Evolutionary conservation across 2,888 invertebrate genomes (phyloP).

Genomic region (Stomorhina lunata): DNA sequence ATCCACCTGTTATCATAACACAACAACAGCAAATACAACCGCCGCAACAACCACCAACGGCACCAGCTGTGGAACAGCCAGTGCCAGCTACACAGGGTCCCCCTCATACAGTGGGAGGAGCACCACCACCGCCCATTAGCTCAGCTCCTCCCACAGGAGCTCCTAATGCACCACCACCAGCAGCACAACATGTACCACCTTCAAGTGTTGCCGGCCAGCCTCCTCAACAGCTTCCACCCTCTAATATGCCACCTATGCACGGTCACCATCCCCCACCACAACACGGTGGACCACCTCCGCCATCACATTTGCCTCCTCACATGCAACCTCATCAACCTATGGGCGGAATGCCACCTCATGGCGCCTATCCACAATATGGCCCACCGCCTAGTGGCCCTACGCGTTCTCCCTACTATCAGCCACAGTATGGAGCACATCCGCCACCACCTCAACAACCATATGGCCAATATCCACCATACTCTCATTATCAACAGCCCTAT

Average conservation of each 20-base stretch:
- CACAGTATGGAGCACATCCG: slow-evolving; percentile 79
- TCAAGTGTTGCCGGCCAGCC: slow-evolving; percentile 49
- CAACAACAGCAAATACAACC: slow-evolving; percentile 53
- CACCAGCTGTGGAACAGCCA: slow-evolving; percentile 52
- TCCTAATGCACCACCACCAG: slow-evolving; percentile 54
- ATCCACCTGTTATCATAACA: slow-evolving; percentile 65
- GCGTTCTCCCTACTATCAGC: slow-evolving; percentile 79
- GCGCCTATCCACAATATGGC: slow-evolving; percentile 78
- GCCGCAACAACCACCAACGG: slow-evolving; percentile 21
- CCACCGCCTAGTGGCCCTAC: slow-evolving; percentile 77
- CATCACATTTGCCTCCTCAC: slow-evolving; percentile 78
- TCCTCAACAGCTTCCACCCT: slow-evolving; percentile 61
- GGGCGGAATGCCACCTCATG: slow-evolving; percentile 77
- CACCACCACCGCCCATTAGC: slow-evolving; percentile 35
- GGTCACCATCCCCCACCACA: slow-evolving; percentile 74
- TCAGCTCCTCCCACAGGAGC: slow-evolving; percentile 22
- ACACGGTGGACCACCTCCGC: slow-evolving; percentile 80
- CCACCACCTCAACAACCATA: slow-evolving; percentile 75
- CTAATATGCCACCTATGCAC: slow-evolving; percentile 67
- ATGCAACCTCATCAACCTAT: slow-evolving; percentile 75
- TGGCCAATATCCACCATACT: slow-evolving; percentile 77
- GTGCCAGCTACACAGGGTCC: slow-evolving; percentile 55
- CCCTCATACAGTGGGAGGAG: slow-evolving; percentile 46
- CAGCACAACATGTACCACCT: slow-evolving; percentile 48
- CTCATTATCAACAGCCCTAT: slow-evolving; percentile 79